These are phyloP conservation scores for Apocrypta bakeri DNA, from an alignment of 1,140 invertebrate genomes.

Conservation along the genomic window DNA sequence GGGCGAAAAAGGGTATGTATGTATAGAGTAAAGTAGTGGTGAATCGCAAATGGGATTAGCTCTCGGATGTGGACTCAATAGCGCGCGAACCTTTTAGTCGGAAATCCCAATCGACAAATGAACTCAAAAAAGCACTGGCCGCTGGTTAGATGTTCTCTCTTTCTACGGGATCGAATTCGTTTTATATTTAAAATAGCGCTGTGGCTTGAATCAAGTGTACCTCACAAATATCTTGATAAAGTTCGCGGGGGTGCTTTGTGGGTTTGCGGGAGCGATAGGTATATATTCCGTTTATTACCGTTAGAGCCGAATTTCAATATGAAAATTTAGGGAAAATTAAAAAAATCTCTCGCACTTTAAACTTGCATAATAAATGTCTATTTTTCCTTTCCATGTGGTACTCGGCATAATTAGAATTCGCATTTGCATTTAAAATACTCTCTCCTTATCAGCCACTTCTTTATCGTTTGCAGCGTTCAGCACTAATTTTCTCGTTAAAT, in stretches of 20 bases:
- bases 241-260: too few species aligned
- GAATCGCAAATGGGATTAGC: slow-evolving; percentile 63
- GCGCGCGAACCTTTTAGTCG: not conserved
- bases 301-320: too few species aligned
- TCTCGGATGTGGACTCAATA: slow-evolving; percentile 55
- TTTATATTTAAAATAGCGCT: not conserved
- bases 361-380: not conserved
- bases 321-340: not conserved
- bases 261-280: too few species aligned
- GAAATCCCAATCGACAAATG: not conserved
- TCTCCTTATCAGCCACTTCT: not conserved
- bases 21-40: not conserved
- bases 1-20: too few species aligned
- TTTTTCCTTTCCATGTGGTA: not conserved
- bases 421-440: slow-evolving; percentile 21
- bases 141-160: not conserved
- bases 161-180: not conserved
- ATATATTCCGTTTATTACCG: too few species aligned
- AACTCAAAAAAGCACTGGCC: not conserved
- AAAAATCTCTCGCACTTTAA: not conserved
- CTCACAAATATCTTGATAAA: not conserved
- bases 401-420: slow-evolving; percentile 1
- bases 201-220: not conserved
- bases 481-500: not conserved
- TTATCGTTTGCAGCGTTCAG: too few species aligned